These are phyloP conservation scores for Corbicula japonica DNA, from an alignment of 2,888 invertebrate genomes.

Conservation along the genomic window DNA sequence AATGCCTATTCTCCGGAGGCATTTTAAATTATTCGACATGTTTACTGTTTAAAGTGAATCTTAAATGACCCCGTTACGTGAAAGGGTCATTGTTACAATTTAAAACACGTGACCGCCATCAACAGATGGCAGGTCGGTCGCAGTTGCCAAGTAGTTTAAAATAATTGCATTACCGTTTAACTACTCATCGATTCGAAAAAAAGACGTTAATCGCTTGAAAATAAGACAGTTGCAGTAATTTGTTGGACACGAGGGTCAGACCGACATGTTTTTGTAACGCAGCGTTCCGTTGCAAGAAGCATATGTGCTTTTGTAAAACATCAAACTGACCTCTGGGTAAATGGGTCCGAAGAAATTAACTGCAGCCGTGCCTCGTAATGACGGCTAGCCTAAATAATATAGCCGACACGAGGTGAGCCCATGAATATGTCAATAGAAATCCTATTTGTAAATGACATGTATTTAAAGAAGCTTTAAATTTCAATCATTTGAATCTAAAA, in stretches of 20 bases:
- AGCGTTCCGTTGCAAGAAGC: constrained; percentile 21
- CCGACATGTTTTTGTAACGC: constrained; percentile 8
- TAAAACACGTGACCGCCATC: constrained; percentile 45
- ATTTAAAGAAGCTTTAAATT: constrained; percentile 41
- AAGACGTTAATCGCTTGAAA: constrained; percentile 26
- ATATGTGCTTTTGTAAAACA: constrained; percentile 42
- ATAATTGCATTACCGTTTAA: constrained; percentile 34
- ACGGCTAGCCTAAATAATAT: constrained; percentile 24
- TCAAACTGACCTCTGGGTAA: constrained; percentile 23
- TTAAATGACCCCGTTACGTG: constrained; percentile 51
- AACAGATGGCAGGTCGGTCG: constrained; percentile 52
- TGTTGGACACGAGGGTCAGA: constrained; percentile 15
- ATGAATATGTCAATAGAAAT: constrained; percentile 50
- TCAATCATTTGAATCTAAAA: constrained; percentile 33
- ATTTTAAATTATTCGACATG: constrained; percentile 32
- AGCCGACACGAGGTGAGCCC: constrained; percentile 25
- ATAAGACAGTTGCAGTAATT: constrained; percentile 24
- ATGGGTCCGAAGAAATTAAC: constrained; percentile 22
- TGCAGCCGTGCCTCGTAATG: constrained; percentile 21
- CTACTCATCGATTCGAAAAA: constrained; percentile 8
- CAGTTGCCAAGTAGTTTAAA: constrained; percentile 40
- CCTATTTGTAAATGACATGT: constrained; percentile 35
- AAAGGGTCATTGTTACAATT: constrained; percentile 54
- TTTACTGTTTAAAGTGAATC: constrained; percentile 22
- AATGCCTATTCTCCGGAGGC: too few species aligned